A percentile compares a stretch with the other conserved stretches of the same genome.
phyloP scores from a whole-genome alignment of 2,113 vertebrate species.

The Heterotilapia buettikoferi region DNA sequence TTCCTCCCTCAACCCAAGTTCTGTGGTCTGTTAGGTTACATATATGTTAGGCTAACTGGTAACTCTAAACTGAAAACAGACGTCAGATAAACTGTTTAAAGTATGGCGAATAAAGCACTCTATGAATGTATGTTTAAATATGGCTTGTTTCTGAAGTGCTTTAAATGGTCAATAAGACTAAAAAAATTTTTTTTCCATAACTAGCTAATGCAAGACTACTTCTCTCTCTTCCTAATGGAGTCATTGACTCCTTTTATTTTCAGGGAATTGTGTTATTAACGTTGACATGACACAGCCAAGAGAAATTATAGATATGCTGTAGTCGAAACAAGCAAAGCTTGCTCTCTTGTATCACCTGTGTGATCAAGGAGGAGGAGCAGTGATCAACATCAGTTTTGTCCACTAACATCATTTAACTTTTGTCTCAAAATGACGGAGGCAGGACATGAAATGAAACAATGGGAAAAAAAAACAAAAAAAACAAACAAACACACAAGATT shows the following conservation, averaged over 20 bases:
- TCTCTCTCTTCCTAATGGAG: not conserved
- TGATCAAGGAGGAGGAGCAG: not conserved
- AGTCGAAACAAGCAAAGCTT: not conserved
- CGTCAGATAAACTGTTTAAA: not conserved
- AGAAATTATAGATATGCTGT: not conserved
- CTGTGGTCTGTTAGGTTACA: not conserved
- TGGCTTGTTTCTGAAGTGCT: not conserved
- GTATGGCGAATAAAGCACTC: not conserved
- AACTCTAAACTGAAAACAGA: not conserved
- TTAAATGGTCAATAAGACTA: not conserved
- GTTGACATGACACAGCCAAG: not conserved
- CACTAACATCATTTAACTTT: not conserved
- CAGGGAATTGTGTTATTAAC: not conserved
- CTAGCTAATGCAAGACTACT: not conserved
- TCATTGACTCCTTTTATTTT: not conserved
- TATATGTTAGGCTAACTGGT: not conserved
- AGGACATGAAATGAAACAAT: not conserved
- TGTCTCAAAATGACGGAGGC: not conserved
- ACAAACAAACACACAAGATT: not conserved
- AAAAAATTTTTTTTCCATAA: rapidly evolving
- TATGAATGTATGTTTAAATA: not conserved
- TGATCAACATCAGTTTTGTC: not conserved
- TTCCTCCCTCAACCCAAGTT: not conserved
- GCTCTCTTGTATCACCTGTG: not conserved
- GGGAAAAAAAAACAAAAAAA: rapidly evolving